Conservation (phyloP, 2,113 vertebrate genomes). For the Dolichotis patagonum region DNA sequence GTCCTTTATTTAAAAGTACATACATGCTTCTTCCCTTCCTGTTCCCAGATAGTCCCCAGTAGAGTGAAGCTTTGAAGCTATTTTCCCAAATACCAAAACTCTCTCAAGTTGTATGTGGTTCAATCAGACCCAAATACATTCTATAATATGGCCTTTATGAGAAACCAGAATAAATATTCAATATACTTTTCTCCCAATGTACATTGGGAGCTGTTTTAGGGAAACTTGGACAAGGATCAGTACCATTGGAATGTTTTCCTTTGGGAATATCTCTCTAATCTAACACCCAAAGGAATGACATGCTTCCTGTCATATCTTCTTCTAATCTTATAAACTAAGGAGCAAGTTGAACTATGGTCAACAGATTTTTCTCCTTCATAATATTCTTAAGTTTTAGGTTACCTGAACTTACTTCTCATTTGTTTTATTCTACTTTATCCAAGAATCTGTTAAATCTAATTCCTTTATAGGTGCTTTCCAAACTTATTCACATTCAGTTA, state of each 20-base stretch:
- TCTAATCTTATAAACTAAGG: constrained; percentile 29
- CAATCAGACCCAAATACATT: constrained; percentile 54
- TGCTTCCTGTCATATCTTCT: constrained; percentile 24
- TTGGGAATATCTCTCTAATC: not conserved
- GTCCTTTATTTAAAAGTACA: constrained; percentile 79
- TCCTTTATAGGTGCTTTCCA: not conserved
- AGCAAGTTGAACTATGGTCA: not conserved
- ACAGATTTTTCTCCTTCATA: constrained; percentile 15
- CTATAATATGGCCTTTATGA: constrained; percentile 18
- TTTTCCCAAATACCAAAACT: constrained; percentile 80
- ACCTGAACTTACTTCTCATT: not conserved
- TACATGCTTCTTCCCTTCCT: constrained; percentile 71
- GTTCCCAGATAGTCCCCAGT: constrained; percentile 75
- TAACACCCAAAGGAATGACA: not conserved
- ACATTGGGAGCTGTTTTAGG: not conserved
- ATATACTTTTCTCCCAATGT: not conserved
- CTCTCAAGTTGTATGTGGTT: constrained; percentile 69
- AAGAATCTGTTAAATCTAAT: not conserved
- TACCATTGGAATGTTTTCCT: not conserved
- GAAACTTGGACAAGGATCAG: not conserved
- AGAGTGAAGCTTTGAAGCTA: constrained; percentile 76
- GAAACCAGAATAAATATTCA: constrained; percentile 10
- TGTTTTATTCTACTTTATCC: not conserved
- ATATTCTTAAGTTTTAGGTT: constrained; percentile 30
- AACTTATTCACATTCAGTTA: not conserved